These are phyloP conservation scores for Pseudomyrmex flavicornis DNA, from an alignment of 1,140 invertebrate species.

Conservation along the genomic window DNA sequence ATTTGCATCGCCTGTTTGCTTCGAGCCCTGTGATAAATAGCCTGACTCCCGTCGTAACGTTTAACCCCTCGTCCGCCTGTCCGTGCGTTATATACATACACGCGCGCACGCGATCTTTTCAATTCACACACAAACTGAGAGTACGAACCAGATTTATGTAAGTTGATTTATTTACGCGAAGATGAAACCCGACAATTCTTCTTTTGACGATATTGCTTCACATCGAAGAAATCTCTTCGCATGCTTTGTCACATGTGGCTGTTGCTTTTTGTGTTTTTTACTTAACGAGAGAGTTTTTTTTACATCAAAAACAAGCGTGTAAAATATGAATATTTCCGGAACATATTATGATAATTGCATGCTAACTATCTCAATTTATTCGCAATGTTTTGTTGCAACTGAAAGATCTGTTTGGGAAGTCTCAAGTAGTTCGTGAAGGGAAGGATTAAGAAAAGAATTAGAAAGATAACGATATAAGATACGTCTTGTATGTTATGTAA, in stretches of 20 bases:
- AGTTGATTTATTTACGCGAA: slow-evolving; percentile 41
- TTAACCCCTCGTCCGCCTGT: slow-evolving; percentile 19
- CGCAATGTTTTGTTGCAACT: not conserved
- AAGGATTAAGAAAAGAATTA: not conserved
- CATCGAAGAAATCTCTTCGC: not conserved
- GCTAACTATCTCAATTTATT: not conserved
- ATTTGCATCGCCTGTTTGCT: slow-evolving; percentile 59
- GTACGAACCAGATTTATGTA: slow-evolving; percentile 49
- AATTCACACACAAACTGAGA: slow-evolving; percentile 34
- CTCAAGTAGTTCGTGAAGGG: not conserved
- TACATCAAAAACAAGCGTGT: not conserved
- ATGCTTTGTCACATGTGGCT: not conserved
- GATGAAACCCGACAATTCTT: slow-evolving; percentile 38
- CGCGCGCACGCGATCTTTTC: slow-evolving; percentile 34
- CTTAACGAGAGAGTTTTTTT: not conserved
- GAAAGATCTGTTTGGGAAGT: not conserved
- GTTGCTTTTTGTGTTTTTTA: not conserved
- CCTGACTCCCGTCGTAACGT: slow-evolving; percentile 32
- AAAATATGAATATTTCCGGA: not conserved
- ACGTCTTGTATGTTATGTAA: not conserved
- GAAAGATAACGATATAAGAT: not conserved
- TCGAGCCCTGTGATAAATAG: slow-evolving; percentile 56
- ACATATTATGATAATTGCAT: not conserved
- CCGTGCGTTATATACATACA: no score
- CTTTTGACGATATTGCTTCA: slow-evolving; percentile 24